Base-by-base conservation (phyloP, 2,113 vertebrate genomes). In the Gambusia affinis region DNA sequence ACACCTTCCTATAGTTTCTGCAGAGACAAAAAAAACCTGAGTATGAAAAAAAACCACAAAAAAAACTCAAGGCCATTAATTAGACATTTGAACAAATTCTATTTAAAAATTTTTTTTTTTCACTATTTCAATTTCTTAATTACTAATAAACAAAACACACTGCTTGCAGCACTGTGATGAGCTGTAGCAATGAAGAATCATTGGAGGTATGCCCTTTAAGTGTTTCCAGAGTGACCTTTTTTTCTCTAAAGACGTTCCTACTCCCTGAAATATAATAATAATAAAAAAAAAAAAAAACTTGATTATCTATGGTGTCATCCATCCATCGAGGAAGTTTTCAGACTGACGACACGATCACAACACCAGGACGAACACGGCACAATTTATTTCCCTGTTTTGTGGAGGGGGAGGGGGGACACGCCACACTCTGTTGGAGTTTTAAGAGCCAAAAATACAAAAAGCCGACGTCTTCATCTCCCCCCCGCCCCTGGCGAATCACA, bases 11-110 rank as follows among this genome's bases (percentile, higher is more conserved):
- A 81, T 86, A 88, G 84, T 93, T 91, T 80, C 86, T 71, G 19
- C 88, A 90, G 70, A 92, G 92, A 91, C 35, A 94, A 91, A 94
- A 94, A 89, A 93, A 93, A 92, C 90, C 91, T 93, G 94, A 95
- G 87, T 63, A 82, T 85, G 72, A 82, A 85, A 89, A 37, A 37
- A 11, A n/a, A n/a, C n/a, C n/a, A n/a, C n/a, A n/a, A n/a, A 33
- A 33, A 14, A 54, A 54, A 10, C 51, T 65, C 63, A 89, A 90
- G 80, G 84, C 87, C 84, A 80, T 83, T 72, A 88, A 85, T 89
- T 88, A 83, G 67, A 73, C 51, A 70, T 81, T 83, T 15, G 37
- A 87, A 84, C 75, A 90, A 89, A 79, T 72, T 76, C 62, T 72
- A 82, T 29, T 74, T 80, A 75, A 80, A 83, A 70, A 86, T 37